Base-by-base conservation (phyloP, 2,113 vertebrate genomes). In the Opisthocomus hoazin region DNA sequence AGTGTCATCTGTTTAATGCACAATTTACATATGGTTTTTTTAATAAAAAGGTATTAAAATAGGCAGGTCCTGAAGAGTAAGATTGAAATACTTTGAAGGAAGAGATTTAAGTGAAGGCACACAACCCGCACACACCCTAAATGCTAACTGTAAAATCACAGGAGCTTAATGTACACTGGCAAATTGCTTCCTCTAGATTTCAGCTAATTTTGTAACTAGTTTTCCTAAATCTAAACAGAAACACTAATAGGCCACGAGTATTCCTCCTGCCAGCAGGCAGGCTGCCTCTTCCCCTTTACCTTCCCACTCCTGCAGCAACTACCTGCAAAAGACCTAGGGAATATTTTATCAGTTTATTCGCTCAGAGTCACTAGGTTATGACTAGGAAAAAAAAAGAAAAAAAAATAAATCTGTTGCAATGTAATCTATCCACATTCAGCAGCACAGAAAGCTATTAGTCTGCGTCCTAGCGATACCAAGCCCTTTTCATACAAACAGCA, bases 231-330 rank as follows among this genome's bases (percentile, higher is more conserved):
- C 70, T 56, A 23, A 80, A 18, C 18, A 39, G 45, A 36, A 86
- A 23, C 30, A 4, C 11, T 15, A 41, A 34, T 27, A 81, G 13
- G 61, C 23, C 22, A 48, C 0, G 0, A 74, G 9, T 9, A 45
- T 7, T 36, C 15, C 46, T 17, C 12, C 4, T 30, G 19, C 39
- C 87, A 41, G 32, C 36, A 26, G 14, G 15, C n/a, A 54, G 27
- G 23, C 11, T 41, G 10, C 41, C 53, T 20, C 39, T 9, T 58
- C 54, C 43, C 36, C 66, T 69, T 46, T 50, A 15, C 21, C 27
- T n/a, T n/a, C 73, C 41, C 57, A 6, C n/a, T 51, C 36, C 56
- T 3, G 46, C 34, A 50, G 29, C 57, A 73, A 41, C 27, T 9
- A 15, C 17, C 41, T 46, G 54, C 46, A 12, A 15, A 76, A 77